Evolutionary conservation across 2,888 invertebrate species (phyloP), one percentile per base, ranked within the genome.

Genomic region (Aethes cnicana): DNA sequence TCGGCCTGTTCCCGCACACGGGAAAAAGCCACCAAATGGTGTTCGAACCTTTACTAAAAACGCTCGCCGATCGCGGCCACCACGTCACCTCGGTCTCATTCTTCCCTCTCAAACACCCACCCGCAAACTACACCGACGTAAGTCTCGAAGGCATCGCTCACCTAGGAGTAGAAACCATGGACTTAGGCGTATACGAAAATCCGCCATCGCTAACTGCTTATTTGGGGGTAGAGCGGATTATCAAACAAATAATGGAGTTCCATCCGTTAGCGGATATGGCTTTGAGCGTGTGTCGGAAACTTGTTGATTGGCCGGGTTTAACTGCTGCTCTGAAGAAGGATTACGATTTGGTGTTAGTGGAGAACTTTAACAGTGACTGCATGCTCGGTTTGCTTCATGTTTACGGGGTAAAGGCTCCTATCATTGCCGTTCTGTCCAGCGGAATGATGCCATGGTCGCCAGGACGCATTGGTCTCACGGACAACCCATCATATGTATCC

Each of bases 301-400:
- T 87, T 6, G 76, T 88, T 9, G 75, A 77, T 21, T 82, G 79
- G 61, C 75, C 75, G 5, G 79, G 86, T 2, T 56, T 90, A 20
- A 66, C 71, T 1, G 81, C 81, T 6, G 79, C 77, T 5, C 53
- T 90, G 58, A 72, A 77, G 55, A 72, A 72, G 23, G 77, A 85
- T n/a, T 94, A 93, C 58, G 94, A 95, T 66, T 64, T 93, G 7
- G 73, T 93, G 6, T 68, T 94, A 5, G 84, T 91, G 14, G 93
- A 93, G 68, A 86, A 91, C 56, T 94, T 94, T 58, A 92, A 90
- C 58, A 91, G 92, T 21, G 93, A 94, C 60, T 94, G 94, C 53
- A 90, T 92, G 74, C 70, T 93, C 37, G 93, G 92, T 0, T 73
- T 94, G 43, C 86, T 90, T 0, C 86, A 93, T 68, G 67, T 91